These are phyloP conservation scores for Cyprinodon tularosa DNA, from an alignment of 2,113 vertebrate species.

Conservation along the genomic window DNA sequence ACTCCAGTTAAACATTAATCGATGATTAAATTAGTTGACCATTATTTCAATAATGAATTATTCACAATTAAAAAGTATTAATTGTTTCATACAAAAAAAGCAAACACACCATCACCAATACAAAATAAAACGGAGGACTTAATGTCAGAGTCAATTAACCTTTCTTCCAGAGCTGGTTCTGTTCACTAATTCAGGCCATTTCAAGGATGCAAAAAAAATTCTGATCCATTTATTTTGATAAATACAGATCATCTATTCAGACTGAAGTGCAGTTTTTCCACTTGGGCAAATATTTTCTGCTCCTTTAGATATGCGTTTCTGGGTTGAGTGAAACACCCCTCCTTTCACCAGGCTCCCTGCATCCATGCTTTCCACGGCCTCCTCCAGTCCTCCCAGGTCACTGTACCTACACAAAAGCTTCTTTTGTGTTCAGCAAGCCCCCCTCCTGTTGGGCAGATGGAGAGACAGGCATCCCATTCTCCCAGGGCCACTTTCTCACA, in stretches of 20 bases:
- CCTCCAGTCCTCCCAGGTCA: conserved; percentile 45
- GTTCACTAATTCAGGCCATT: background rate
- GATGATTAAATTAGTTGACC: too few species aligned
- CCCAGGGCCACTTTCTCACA: conserved; percentile 74
- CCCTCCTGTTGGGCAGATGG: conserved; percentile 65
- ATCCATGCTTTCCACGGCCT: conserved; percentile 3
- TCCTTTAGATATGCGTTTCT: background rate
- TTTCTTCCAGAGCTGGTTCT: background rate
- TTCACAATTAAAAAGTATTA: too few species aligned
- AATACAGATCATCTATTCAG: background rate
- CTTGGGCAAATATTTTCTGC: conserved; percentile 1
- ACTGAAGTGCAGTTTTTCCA: background rate
- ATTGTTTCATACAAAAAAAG: too few species aligned
- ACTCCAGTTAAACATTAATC: too few species aligned
- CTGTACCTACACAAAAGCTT: conserved; percentile 72
- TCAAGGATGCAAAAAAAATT: background rate
- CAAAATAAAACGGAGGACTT: background rate
- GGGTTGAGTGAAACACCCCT: conserved; percentile 10
- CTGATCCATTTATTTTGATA: conserved; percentile 10
- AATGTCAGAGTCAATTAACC: background rate
- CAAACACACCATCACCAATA: too few species aligned
- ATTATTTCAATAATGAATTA: too few species aligned
- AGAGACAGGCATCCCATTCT: conserved; percentile 61
- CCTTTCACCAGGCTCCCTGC: background rate
- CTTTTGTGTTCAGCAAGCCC: conserved; percentile 63